Percentiles rank a stretch among this genome's conserved stretches.
phyloP scores from a whole-genome alignment of 2,888 invertebrate genomes.

The Volucella inflata region DNA sequence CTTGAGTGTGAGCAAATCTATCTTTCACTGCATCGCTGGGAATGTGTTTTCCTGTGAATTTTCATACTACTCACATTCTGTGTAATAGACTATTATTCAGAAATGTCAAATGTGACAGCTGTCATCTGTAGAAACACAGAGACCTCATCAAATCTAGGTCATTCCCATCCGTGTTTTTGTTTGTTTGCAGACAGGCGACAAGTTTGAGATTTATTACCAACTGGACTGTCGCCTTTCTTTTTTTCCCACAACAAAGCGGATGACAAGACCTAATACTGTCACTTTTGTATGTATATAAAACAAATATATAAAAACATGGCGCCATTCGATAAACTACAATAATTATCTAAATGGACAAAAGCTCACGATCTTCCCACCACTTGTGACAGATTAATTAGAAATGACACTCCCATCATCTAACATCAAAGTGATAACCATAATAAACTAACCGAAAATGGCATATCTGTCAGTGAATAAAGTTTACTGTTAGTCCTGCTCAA shows the following conservation, averaged over 20 bases:
- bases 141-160: slow-evolving; percentile 9
- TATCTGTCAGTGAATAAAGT: slow-evolving; percentile 27
- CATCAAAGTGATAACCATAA: not conserved
- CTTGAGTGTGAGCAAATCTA: too few relatives aligned
- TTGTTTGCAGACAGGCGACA: too few relatives aligned
- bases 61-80: too few relatives aligned
- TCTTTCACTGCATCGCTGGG: too few relatives aligned
- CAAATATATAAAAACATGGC: slow-evolving; percentile 39
- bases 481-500: slow-evolving; percentile 47
- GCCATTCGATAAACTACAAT: slow-evolving; percentile 18
- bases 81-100: too few relatives aligned
- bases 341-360: slow-evolving; percentile 8
- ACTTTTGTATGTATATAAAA: slow-evolving; percentile 7
- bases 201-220: too few relatives aligned
- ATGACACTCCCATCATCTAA: not conserved
- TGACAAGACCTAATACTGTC: not conserved
- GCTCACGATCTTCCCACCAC: slow-evolving; percentile 1
- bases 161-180: not conserved
- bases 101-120: slow-evolving; percentile 14
- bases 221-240: slow-evolving; percentile 1
- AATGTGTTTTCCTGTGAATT: too few relatives aligned
- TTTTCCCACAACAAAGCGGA: not conserved
- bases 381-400: slow-evolving; percentile 41
- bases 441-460: slow-evolving; percentile 35
- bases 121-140: not conserved